These are phyloP conservation scores for Acrobasis consociella DNA, from an alignment of 2,888 invertebrate species.

Conservation along the genomic window DNA sequence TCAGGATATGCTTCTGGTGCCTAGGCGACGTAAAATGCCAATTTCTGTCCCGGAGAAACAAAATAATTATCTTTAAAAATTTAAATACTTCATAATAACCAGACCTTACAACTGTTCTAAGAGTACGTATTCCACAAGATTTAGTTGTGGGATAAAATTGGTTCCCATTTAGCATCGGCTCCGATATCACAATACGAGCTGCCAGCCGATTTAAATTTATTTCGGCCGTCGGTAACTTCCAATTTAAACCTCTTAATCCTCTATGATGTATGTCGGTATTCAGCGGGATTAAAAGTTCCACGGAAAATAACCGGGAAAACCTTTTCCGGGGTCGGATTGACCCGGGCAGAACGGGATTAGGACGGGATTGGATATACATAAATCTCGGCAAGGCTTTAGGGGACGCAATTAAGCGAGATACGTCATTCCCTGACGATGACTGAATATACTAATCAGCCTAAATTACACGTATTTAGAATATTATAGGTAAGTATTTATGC, in stretches of 20 bases:
- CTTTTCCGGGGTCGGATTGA: conserved; percentile 82
- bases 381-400: conserved; percentile 78
- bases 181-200: conserved; percentile 81
- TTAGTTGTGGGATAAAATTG: conserved; percentile 74
- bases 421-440: conserved; percentile 74
- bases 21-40: no score
- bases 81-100: background rate
- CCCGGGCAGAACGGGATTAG: conserved; percentile 79
- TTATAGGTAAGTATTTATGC: background rate
- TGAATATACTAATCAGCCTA: conserved; percentile 64
- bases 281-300: conserved; percentile 82
- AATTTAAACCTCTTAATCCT: conserved; percentile 84
- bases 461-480: background rate
- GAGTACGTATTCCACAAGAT: conserved; percentile 60
- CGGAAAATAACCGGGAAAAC: conserved; percentile 83
- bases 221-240: conserved; percentile 83
- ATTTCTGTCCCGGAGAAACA: no score
- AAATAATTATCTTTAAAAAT: no score
- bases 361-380: conserved; percentile 82
- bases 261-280: conserved; percentile 83
- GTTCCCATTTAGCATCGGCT: conserved; percentile 76
- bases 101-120: conserved; percentile 46
- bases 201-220: conserved; percentile 83
- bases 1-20: no score
- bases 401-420: conserved; percentile 81